Evolutionary conservation across 2,797 vertebrate genomes (phyloP).

Genomic region (Fringilla coelebs): DNA sequence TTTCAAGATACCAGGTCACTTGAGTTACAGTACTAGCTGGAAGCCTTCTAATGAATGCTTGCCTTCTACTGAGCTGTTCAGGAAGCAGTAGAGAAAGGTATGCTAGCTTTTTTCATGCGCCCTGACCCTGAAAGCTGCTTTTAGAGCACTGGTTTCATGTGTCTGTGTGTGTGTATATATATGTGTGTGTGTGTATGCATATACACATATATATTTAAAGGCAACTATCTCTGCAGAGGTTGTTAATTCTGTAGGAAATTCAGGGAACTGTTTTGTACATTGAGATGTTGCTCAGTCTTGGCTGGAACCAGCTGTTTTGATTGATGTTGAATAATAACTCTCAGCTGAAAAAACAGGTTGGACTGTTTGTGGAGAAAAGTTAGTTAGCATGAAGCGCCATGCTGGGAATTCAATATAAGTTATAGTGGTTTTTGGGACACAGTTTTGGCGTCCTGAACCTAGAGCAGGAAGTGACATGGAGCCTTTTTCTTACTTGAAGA

Average conservation of each 20-base stretch:
- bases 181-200: rapidly evolving
- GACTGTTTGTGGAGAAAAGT: not conserved
- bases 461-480: not conserved
- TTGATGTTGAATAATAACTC: not conserved
- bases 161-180: not conserved
- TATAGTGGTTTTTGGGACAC: not conserved
- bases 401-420: not conserved
- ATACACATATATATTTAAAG: not conserved
- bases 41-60: not conserved
- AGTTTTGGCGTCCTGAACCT: not conserved
- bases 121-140: not conserved
- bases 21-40: not conserved
- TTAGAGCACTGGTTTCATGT: not conserved
- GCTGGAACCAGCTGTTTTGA: not conserved
- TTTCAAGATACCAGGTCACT: not conserved
- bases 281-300: not conserved
- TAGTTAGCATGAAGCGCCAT: not conserved
- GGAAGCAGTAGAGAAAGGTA: not conserved
- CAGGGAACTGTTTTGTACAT: not conserved
- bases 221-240: not conserved
- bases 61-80: not conserved
- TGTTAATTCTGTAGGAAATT: not conserved
- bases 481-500: not conserved
- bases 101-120: not conserved
- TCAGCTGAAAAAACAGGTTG: not conserved